Base-by-base conservation (phyloP, 30 jellyfish, hydroid and myxozoan genomes). In the Rhopilema esculentum region DNA sequence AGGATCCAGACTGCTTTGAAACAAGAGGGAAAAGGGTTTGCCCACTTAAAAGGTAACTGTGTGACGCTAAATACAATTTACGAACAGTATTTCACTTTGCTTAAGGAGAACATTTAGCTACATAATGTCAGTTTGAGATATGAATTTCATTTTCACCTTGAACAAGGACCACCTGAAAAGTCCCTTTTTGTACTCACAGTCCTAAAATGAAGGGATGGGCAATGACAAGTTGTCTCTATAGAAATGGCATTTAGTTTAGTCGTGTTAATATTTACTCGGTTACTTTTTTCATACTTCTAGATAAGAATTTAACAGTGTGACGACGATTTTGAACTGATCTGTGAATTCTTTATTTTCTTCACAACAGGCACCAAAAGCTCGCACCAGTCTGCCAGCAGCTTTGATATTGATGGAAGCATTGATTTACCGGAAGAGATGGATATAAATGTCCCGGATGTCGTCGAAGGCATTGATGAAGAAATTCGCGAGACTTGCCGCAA, bases 401-500 rank as follows among this genome's bases (percentile, higher is more conserved):
- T 17, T 24, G 86, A 33, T 17, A 85, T 9, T 28, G 87, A 76
- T 61, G 77, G 82, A 25, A 48, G 18, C 52, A 73, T 71, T 18
- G 88, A 73, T 8, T 19, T 85, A 8, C 94, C 94, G 66, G 84
- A 85, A 27, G 88, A 85, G 30, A 40, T 75, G 7, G n/a, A 29
- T 18, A 71, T 72, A 26, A 19, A 63, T 25, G 86, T 85, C 27
- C 94, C 94, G 1, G 87, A 70, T 4, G 22, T 68, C 4, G 94
- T 62, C 9, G 83, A 15, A 17, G 71, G 66, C 21, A n/a, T 75
- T 1, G 72, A 75, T 25, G 25, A 66, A 16, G 94, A 57, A 40
- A 67, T 85, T 65, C 87, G 40, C 1, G 68, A 73, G 16, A 69
- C 69, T 7, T 62, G 69, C 51, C 24, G 22, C 51, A 49, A 85